Base-by-base conservation (phyloP, 30 jellyfish, hydroid and myxozoan species). In the Haliclystus octoradiatus region DNA sequence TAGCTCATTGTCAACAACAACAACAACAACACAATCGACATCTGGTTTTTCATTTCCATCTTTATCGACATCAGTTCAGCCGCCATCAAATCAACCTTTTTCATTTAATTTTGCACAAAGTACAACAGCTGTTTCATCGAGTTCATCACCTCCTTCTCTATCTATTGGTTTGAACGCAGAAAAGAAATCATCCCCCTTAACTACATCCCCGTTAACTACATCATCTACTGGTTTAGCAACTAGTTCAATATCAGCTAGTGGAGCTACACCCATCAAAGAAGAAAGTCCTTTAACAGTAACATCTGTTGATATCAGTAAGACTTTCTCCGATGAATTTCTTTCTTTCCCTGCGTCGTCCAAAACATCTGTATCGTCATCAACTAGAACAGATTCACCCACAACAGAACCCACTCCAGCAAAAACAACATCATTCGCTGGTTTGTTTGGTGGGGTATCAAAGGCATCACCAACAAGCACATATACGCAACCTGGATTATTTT, bases 191-290 rank as follows among this genome's bases (percentile, higher is more conserved):
- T 2, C 26, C 13, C 50, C 67, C 60, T 40, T 72, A 65, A 1
- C 33, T 77, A 26, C 69, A 76, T 3, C 91, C 91, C 77, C 75
- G 50, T 82, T 82, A 74, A 84, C 88, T 29, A 28, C 87, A 0
- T 34, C 75, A 19, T 1, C 73, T 28, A 40, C 85, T 1, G 19
- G 73, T 22, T 28, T 31, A 7, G 74, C 62, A 12, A 28, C 34
- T 65, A 14, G 13, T 60, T 3, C 65, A n/a, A 31, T 73, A 26
- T 29, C 26, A 22, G 75, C 75, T 19, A 22, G 2, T n/a, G 40
- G 31, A 22, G 3, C 71, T 26, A 69, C 50, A 50, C 28, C 77
- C 22, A 31, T 65, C 24, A 82, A 65, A 0, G 91, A 81, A 74
- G n/a, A n/a, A n/a, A n/a, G n/a, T n/a, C n/a, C 83, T 66, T 62